These are phyloP conservation scores for Pardalotus punctatus DNA, from an alignment of 2,113 vertebrate species.

Conservation along the genomic window DNA sequence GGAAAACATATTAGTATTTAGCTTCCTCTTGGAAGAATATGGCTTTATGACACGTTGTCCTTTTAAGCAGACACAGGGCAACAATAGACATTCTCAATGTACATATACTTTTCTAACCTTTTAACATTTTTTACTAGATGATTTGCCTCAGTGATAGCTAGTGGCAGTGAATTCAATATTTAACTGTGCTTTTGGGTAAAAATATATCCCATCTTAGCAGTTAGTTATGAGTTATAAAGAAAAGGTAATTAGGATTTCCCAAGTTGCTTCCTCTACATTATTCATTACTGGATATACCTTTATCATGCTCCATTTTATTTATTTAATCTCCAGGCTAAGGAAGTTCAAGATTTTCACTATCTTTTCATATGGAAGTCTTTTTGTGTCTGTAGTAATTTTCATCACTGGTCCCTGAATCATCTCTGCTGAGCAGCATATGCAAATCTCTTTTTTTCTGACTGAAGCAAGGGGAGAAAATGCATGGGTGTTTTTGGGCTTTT, in stretches of 20 bases:
- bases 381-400: neutral
- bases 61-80: neutral
- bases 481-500: neutral
- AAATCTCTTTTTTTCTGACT: neutral
- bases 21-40: neutral
- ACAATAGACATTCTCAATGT: neutral
- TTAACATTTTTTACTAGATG: neutral
- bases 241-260: neutral
- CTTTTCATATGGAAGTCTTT: neutral
- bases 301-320: neutral
- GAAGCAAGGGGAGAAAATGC: neutral
- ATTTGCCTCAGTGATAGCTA: neutral
- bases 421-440: neutral
- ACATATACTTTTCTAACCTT: neutral
- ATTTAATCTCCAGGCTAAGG: neutral
- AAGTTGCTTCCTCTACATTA: neutral
- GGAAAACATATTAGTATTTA: neutral
- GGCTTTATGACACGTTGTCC: neutral
- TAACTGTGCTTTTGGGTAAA: constrained; percentile 5
- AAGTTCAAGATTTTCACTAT: neutral
- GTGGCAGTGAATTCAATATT: neutral
- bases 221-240: neutral
- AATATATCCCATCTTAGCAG: neutral
- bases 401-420: neutral
- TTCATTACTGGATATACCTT: neutral